phyloP scores from a whole-genome alignment of 2,888 invertebrate genomes.

The Hirtodrosophila confusa region DNA sequence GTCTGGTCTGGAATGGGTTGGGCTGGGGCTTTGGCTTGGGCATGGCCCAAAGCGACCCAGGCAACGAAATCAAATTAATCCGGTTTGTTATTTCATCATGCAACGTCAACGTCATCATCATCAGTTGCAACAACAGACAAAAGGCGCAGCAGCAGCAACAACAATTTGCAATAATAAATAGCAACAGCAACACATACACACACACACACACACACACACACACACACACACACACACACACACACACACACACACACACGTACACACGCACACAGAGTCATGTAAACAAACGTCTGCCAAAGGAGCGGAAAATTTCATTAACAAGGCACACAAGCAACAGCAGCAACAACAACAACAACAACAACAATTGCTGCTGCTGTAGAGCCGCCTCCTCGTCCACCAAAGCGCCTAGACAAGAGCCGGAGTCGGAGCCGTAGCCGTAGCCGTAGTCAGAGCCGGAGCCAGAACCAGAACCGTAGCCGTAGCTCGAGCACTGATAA shows the following conservation, averaged over 20 bases:
- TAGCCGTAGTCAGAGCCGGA: no score
- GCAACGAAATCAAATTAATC: constrained; percentile 81
- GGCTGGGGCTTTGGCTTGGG: constrained; percentile 2
- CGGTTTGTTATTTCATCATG: constrained; percentile 82
- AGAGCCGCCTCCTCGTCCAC: constrained; percentile 26
- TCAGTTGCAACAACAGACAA: constrained; percentile 79
- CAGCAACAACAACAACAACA: constrained; percentile 30
- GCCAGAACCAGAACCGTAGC: neutral
- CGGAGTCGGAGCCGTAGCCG: neutral
- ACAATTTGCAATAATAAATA: constrained; percentile 78
- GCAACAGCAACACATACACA: constrained; percentile 41
- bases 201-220: constrained; percentile 14
- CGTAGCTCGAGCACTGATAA: constrained; percentile 62
- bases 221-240: constrained; percentile 24
- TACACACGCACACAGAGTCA: constrained; percentile 36
- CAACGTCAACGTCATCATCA: constrained; percentile 76
- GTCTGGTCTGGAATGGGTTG: constrained; percentile 18
- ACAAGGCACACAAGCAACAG: constrained; percentile 72
- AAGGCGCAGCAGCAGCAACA: constrained; percentile 59
- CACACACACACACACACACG: constrained; percentile 14
- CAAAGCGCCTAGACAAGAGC: constrained; percentile 13
- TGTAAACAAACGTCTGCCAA: constrained; percentile 68
- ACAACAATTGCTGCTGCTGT: constrained; percentile 32
- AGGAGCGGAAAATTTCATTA: constrained; percentile 78
- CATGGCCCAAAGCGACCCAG: constrained; percentile 22